A percentile compares a stretch with the other conserved stretches of the same genome.
phyloP scores from a whole-genome alignment of 2,797 vertebrate genomes.

The Tiaroga cobitis region DNA sequence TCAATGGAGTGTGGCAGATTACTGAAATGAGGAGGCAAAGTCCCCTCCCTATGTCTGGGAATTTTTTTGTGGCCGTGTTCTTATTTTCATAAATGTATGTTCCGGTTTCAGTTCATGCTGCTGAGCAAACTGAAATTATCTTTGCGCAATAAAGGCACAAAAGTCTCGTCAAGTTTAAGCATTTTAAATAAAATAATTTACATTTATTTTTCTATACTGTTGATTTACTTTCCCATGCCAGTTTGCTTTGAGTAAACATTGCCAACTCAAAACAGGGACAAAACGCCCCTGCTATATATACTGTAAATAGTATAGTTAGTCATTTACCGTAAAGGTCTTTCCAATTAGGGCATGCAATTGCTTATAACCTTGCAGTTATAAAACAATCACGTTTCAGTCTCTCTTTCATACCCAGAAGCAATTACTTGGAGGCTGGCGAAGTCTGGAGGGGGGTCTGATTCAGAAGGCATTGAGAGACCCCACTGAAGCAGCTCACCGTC shows the following conservation, averaged over 20 bases:
- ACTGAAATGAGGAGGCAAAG: background rate
- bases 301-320: background rate
- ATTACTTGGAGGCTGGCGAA: constrained; percentile 71
- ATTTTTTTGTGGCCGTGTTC: background rate
- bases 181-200: background rate
- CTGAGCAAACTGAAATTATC: background rate
- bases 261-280: background rate
- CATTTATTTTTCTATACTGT: background rate
- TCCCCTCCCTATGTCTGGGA: background rate
- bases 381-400: constrained; percentile 1
- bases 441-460: constrained; percentile 76
- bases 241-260: background rate
- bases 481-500: constrained; percentile 57
- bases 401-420: constrained; percentile 65
- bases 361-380: background rate
- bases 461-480: constrained; percentile 75
- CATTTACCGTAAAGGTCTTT: background rate
- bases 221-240: background rate
- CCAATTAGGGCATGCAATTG: background rate
- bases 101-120: background rate
- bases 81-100: background rate
- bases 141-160: background rate
- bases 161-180: background rate
- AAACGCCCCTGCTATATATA: background rate
- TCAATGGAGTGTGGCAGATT: background rate